Percentiles rank a stretch among this genome's conserved stretches.
phyloP scores from a whole-genome alignment of 2,113 vertebrate genomes.

The Phasianus colchicus region DNA sequence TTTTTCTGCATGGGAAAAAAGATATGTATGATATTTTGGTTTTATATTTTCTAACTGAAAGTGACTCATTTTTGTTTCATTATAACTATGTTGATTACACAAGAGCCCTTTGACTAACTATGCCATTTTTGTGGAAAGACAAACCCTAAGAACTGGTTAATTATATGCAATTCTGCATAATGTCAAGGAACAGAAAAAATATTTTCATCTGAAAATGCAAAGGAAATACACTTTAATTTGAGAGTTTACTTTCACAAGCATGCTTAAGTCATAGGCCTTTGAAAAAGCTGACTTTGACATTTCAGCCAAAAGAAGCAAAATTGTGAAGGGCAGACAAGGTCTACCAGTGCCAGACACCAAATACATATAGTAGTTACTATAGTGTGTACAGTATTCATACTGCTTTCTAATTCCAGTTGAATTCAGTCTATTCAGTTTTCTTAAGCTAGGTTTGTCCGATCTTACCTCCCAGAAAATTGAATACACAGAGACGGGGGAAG shows the following conservation, averaged over 20 bases:
- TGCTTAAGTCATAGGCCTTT: background rate
- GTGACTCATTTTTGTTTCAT: background rate
- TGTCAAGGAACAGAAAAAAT: fast-evolving
- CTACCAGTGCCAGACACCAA: background rate
- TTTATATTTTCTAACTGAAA: background rate
- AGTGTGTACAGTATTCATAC: background rate
- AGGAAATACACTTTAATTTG: slow-evolving; percentile 1
- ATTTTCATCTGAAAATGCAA: background rate
- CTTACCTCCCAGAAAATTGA: background rate
- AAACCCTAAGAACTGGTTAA: background rate
- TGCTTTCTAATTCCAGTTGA: slow-evolving; percentile 6
- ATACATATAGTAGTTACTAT: background rate
- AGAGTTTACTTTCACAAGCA: background rate
- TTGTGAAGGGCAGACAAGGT: background rate
- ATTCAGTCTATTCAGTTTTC: slow-evolving; percentile 19
- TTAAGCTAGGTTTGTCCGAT: slow-evolving; percentile 9
- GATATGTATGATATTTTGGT: fast-evolving
- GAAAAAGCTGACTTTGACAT: slow-evolving; percentile 6
- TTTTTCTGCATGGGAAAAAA: background rate
- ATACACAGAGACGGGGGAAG: background rate
- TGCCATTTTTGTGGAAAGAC: background rate
- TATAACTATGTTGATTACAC: background rate
- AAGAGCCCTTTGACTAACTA: background rate
- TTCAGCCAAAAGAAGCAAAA: slow-evolving; percentile 1
- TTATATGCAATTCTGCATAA: background rate